Base-by-base conservation (phyloP, 2,888 invertebrate species). In the Ophonus ardosiacus region DNA sequence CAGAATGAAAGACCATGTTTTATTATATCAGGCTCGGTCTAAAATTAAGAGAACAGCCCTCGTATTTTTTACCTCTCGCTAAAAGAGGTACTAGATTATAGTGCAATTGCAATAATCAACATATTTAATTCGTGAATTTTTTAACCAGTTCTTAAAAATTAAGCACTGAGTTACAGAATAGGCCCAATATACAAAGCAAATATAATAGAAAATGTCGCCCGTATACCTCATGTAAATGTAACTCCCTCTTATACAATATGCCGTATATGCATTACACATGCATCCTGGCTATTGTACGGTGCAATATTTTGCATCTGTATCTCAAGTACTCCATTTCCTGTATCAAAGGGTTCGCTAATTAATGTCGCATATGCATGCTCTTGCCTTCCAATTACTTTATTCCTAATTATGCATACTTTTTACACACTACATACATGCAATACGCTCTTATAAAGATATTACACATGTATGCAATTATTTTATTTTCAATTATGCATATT, bases 311-410 rank as follows among this genome's bases (percentile, higher is more conserved):
- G 51, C 24, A 82, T 82, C 40, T 56, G 82, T 13, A 71, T 82
- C 71, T 82, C 71, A 57, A 82, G 82, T 82, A 57, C 43, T 8
- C 18, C 24, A 59, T 61, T 86, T 84, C 61, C 84, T 76, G 21
- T 74, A 74, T 86, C 86, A 86, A 86, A 86, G 84, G 81, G 84
- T 61, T 59, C 74, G 59, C 86, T 87, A 87, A 87, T 87, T 85
- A 87, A 85, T 71, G 78, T 85, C 79, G 86, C 86, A 86, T 87
- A 87, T 87, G 86, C 87, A 79, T 86, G 24, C 81, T 81, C 82
- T 83, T 85, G 74, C 18, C 10, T 83, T 38, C 74, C 71, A 83
- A 83, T 83, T 83, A 83, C 61, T 83, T 83, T 76, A 83, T 83
- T 83, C 21, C 59, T 40, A 83, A 83, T 83, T 83, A 83, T 76